A percentile compares a stretch with the other conserved stretches of the same genome.
phyloP scores from a whole-genome alignment of 2,113 vertebrate genomes.

The Saccopteryx leptura region DNA sequence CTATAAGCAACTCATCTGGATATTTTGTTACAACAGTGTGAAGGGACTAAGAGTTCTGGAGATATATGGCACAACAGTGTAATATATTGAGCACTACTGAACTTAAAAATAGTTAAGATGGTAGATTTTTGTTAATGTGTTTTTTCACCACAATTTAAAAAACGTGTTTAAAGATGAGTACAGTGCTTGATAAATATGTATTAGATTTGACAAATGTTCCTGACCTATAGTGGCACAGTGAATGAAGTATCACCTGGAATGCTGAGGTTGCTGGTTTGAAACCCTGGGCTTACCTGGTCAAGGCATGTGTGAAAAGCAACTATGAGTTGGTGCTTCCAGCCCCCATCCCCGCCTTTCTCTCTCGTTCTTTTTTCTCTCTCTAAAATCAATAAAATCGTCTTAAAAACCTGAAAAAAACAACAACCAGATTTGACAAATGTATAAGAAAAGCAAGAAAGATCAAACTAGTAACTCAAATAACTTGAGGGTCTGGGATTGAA shows the following conservation, averaged over 20 bases:
- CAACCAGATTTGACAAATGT: background rate
- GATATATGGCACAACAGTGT: background rate
- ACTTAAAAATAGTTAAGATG: background rate
- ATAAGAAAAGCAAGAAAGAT: slow-evolving; percentile 25
- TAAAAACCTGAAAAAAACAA: too few species aligned
- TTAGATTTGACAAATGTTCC: slow-evolving; percentile 4
- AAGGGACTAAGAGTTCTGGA: background rate
- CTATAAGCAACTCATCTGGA: background rate
- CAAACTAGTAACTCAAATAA: background rate
- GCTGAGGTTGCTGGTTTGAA: too few species aligned
- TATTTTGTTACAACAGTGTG: background rate
- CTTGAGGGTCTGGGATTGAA: background rate
- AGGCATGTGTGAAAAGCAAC: too few species aligned
- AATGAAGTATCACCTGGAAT: too few species aligned
- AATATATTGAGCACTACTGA: background rate
- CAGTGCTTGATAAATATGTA: background rate
- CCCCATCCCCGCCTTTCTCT: too few species aligned
- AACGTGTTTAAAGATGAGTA: slow-evolving; percentile 14
- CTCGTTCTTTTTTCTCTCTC: too few species aligned
- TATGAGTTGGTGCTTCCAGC: too few species aligned
- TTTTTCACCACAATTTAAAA: background rate
- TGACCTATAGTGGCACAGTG: too few species aligned
- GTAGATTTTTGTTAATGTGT: background rate
- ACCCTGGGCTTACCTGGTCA: too few species aligned
- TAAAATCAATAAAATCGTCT: too few species aligned